Percentiles rank a stretch among this genome's conserved stretches.
Conservation (phyloP, 1,140 invertebrate species). For the Drosophila tristis region DNA sequence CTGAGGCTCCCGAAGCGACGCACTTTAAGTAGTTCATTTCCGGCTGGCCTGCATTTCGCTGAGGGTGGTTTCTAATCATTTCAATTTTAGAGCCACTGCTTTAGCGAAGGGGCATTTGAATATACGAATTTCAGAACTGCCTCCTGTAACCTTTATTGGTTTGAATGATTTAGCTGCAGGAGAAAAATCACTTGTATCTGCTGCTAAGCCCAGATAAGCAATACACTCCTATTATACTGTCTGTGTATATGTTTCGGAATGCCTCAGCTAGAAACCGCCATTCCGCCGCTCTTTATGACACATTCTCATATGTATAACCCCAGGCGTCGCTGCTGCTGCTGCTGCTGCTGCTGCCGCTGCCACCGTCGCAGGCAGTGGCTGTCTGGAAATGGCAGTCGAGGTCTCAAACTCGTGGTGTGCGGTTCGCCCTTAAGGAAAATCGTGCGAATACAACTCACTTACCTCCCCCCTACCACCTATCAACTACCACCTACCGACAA, state of each 20-base stretch:
- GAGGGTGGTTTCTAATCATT: slow-evolving; percentile 13
- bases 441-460: slow-evolving; percentile 25
- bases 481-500: too few relatives aligned
- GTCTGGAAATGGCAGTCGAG: slow-evolving; percentile 47
- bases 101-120: background rate
- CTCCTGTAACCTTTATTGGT: background rate
- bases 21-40: slow-evolving; percentile 32
- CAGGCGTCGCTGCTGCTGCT: slow-evolving; percentile 7
- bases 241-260: too few relatives aligned
- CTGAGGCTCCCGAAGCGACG: background rate
- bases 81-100: slow-evolving; percentile 26
- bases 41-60: slow-evolving; percentile 32
- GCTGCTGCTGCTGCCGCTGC: background rate
- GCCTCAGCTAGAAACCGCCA: too few relatives aligned
- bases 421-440: slow-evolving; percentile 40
- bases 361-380: background rate
- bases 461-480: background rate
- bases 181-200: background rate
- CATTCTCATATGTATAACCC: slow-evolving; percentile 1
- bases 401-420: slow-evolving; percentile 58
- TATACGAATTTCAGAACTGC: background rate
- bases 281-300: slow-evolving; percentile 11
- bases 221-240: too few relatives aligned
- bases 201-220: too few relatives aligned
- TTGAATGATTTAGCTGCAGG: too few relatives aligned